Percentiles rank a stretch among this genome's conserved stretches.
Evolutionary conservation across 2,113 vertebrate genomes (phyloP).

Genomic region (Carlito syrichta): DNA sequence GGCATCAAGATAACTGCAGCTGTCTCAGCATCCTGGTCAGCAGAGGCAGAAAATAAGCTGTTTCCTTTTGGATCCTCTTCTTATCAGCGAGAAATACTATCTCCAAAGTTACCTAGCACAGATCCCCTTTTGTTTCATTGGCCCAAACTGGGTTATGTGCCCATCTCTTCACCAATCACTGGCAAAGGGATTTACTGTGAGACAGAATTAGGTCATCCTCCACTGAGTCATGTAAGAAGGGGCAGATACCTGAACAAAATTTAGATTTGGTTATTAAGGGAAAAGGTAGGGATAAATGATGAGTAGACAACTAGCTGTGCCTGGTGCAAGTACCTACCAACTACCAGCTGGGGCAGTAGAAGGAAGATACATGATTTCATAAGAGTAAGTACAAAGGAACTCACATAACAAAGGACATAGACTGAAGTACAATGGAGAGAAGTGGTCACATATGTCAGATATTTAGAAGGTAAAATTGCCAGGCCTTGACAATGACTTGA

Average conservation of each 20-base stretch:
- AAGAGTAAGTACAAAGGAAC: not conserved
- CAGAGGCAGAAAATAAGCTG: not conserved
- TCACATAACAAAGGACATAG: not conserved
- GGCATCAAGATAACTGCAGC: not conserved
- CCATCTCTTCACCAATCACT: not conserved
- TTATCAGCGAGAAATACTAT: not conserved
- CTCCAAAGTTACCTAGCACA: not conserved
- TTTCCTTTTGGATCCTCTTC: not conserved
- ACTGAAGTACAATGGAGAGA: not conserved
- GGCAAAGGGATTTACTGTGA: not conserved
- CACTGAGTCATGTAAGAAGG: not conserved
- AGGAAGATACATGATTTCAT: not conserved
- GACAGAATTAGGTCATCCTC: not conserved
- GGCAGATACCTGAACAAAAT: not conserved
- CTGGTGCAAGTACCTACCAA: not conserved
- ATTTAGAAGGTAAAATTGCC: not conserved
- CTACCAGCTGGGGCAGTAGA: not conserved
- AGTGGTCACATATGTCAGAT: fast-evolving
- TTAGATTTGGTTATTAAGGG: not conserved
- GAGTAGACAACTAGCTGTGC: not conserved
- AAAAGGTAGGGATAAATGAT: not conserved
- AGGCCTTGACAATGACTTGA: not conserved
- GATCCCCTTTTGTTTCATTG: not conserved
- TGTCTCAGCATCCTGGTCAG: not conserved
- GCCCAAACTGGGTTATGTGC: not conserved